Conservation (phyloP, 2,113 vertebrate genomes). For the Silurus asotus region DNA sequence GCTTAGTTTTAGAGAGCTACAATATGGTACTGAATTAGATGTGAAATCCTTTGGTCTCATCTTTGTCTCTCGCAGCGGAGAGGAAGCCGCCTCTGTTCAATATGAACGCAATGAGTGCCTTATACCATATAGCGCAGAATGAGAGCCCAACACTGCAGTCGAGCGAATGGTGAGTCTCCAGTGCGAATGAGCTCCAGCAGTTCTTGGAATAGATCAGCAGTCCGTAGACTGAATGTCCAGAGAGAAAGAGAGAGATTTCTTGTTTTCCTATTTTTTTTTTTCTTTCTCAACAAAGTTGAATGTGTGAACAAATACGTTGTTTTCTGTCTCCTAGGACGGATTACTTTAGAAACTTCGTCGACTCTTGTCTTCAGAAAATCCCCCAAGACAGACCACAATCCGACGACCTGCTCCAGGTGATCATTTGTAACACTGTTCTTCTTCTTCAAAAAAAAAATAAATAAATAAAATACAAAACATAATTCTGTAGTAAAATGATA, state of each 20-base stretch:
- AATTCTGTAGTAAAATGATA: background rate
- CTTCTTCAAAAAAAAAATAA: too few species aligned
- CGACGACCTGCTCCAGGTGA: slow-evolving; percentile 86
- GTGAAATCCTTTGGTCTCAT: background rate
- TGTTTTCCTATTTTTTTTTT: too few species aligned
- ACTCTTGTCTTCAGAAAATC: slow-evolving; percentile 92
- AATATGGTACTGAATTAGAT: background rate
- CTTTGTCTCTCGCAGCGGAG: slow-evolving; percentile 73
- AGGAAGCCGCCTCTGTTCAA: slow-evolving; percentile 91
- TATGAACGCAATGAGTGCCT: slow-evolving; percentile 96
- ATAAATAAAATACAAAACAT: background rate
- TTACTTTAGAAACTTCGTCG: slow-evolving; percentile 90
- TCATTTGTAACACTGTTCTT: background rate
- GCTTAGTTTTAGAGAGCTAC: background rate
- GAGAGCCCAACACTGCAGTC: slow-evolving; percentile 87
- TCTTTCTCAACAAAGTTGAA: background rate
- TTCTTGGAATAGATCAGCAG: background rate
- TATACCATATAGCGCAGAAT: slow-evolving; percentile 95
- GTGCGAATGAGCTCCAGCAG: background rate
- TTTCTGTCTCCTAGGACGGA: slow-evolving; percentile 75
- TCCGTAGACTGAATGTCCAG: too few species aligned
- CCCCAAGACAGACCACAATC: slow-evolving; percentile 88
- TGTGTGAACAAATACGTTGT: background rate
- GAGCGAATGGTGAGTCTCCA: slow-evolving; percentile 82
- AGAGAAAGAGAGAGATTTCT: too few species aligned